Conservation (phyloP, 1,140 invertebrate species). For the Drosophila repleta region DNA sequence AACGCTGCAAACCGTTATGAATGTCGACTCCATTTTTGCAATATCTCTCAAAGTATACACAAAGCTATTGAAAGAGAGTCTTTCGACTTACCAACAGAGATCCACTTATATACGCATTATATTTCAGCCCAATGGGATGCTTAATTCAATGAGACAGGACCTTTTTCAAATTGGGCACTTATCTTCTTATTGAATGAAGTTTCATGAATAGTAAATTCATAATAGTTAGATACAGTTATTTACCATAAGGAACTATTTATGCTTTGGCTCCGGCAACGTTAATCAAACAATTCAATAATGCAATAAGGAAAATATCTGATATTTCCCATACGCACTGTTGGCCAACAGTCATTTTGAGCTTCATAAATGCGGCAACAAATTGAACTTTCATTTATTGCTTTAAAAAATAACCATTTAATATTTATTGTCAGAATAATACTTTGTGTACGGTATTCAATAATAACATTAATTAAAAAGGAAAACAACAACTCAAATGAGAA, state of each 20-base stretch:
- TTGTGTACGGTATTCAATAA: not conserved
- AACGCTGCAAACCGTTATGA: not conserved
- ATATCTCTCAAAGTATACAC: conserved; percentile 5
- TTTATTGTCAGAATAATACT: not conserved
- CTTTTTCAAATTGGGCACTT: no score
- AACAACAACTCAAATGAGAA: conserved; percentile 6
- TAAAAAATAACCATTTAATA: not conserved
- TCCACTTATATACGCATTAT: not conserved
- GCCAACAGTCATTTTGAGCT: no score
- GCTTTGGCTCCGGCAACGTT: no score
- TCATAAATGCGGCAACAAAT: not conserved
- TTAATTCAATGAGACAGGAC: not conserved
- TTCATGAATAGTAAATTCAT: no score
- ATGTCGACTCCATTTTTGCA: not conserved
- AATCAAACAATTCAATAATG: no score
- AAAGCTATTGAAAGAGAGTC: not conserved
- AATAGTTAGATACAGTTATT: no score
- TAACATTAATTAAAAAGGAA: conserved; percentile 33
- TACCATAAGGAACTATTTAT: no score
- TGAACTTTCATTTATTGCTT: not conserved
- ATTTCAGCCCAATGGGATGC: not conserved
- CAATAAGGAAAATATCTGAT: no score
- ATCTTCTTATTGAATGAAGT: no score
- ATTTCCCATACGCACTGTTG: no score
- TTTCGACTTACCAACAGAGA: conserved; percentile 4